Conservation (phyloP, 2,888 invertebrate species). For the Linnaemya vulpina region DNA sequence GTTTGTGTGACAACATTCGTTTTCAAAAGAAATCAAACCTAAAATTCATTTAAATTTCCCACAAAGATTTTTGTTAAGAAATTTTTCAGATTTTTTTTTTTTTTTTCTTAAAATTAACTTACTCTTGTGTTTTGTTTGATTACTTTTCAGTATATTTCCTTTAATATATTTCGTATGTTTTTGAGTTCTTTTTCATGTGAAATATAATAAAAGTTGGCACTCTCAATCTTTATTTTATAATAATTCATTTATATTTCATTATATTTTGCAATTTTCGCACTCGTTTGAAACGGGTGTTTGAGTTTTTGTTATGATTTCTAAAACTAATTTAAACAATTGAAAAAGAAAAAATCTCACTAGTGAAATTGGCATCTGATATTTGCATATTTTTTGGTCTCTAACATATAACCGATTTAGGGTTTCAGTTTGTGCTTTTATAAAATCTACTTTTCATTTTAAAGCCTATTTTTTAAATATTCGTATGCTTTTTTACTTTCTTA, state of each 20-base stretch:
- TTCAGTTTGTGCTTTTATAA: conserved; percentile 44
- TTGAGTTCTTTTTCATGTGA: no score
- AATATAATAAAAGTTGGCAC: conserved; percentile 59
- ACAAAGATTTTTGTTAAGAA: not conserved
- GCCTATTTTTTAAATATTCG: conserved; percentile 41
- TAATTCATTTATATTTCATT: not conserved
- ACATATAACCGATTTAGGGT: conserved; percentile 48
- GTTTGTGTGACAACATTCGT: no score
- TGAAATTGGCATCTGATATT: conserved; percentile 69
- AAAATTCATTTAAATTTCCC: not conserved
- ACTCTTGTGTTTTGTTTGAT: not conserved
- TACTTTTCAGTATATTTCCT: not conserved
- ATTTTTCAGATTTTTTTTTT: conserved; percentile 13
- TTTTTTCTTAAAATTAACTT: not conserved
- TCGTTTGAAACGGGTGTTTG: conserved; percentile 15
- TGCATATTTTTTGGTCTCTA: conserved; percentile 70
- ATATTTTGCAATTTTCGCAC: conserved; percentile 12
- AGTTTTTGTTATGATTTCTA: conserved; percentile 45
- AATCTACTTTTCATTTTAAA: conserved; percentile 19
- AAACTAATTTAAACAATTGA: not conserved
- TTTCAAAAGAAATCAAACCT: not conserved
- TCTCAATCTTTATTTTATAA: conserved; percentile 17
- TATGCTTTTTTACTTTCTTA: conserved; percentile 44
- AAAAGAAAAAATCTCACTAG: conserved; percentile 29
- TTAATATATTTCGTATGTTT: no score